These are phyloP conservation scores for Antechinus flavipes DNA, from an alignment of 2,113 vertebrate genomes.

Conservation along the genomic window DNA sequence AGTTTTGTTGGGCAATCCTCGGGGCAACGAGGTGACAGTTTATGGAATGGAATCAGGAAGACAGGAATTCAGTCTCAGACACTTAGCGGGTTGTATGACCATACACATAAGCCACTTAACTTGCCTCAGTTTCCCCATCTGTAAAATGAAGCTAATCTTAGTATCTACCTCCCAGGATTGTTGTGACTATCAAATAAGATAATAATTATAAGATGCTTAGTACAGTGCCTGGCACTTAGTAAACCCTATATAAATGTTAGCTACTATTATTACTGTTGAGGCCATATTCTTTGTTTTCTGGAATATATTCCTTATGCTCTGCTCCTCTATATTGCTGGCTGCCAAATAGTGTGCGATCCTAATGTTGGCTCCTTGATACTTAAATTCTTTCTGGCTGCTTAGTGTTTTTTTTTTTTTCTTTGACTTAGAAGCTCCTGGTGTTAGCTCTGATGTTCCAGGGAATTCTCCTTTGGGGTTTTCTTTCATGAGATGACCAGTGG, in stretches of 20 bases:
- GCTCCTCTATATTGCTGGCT: background rate
- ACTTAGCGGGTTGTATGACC: background rate
- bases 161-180: background rate
- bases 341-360: background rate
- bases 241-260: background rate
- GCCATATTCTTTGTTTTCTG: background rate
- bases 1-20: background rate
- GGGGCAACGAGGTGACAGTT: background rate
- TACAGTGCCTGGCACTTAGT: background rate
- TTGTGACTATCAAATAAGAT: background rate
- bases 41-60: background rate
- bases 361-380: background rate
- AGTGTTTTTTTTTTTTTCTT: background rate
- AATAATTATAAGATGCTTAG: background rate
- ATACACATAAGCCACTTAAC: background rate
- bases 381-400: background rate
- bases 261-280: background rate
- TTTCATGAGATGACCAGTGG: background rate
- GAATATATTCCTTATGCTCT: background rate
- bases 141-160: background rate
- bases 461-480: background rate
- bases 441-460: background rate
- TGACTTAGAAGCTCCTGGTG: background rate
- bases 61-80: background rate
- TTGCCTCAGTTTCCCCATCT: background rate